A percentile compares a stretch with the other conserved stretches of the same genome.
These are phyloP conservation scores for Dasysyrphus albostriatus DNA, from an alignment of 2,888 invertebrate species.

Conservation along the genomic window DNA sequence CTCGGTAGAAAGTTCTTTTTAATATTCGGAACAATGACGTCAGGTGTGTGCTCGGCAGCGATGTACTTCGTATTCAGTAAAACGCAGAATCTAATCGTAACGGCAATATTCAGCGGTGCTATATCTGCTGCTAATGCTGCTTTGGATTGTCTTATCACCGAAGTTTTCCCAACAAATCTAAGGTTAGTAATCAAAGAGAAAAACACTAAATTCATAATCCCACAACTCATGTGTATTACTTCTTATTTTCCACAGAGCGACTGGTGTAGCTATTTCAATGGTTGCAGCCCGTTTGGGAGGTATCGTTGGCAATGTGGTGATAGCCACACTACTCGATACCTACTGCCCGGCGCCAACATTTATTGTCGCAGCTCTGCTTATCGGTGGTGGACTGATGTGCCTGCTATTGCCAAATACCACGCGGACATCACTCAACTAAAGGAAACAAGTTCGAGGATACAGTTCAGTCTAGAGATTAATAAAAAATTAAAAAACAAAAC, in stretches of 20 bases:
- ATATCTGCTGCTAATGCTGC: constrained; percentile 96
- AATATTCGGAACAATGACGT: constrained; percentile 94
- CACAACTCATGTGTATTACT: background rate
- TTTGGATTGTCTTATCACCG: constrained; percentile 95
- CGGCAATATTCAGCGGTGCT: constrained; percentile 93
- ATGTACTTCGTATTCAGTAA: constrained; percentile 94
- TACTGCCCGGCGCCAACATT: constrained; percentile 97
- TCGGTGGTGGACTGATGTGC: constrained; percentile 94
- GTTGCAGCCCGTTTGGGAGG: constrained; percentile 95
- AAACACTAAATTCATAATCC: background rate
- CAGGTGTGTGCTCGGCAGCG: constrained; percentile 92
- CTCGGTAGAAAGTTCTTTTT: constrained; percentile 89
- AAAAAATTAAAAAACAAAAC: constrained; percentile 15
- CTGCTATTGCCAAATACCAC: constrained; percentile 96
- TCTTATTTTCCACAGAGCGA: constrained; percentile 87
- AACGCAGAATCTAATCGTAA: constrained; percentile 91
- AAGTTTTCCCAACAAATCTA: constrained; percentile 96
- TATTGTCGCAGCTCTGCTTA: constrained; percentile 93
- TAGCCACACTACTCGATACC: constrained; percentile 93
- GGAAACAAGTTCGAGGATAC: background rate
- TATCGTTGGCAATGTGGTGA: constrained; percentile 90
- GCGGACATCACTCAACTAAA: constrained; percentile 87
- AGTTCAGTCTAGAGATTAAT: background rate
- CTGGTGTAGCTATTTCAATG: constrained; percentile 95
- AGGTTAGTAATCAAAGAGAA: constrained; percentile 85